A percentile compares a stretch with the other conserved stretches of the same genome.
Evolutionary conservation across 1,140 invertebrate species (phyloP).

Genomic region (Lasioglossum baleicum): DNA sequence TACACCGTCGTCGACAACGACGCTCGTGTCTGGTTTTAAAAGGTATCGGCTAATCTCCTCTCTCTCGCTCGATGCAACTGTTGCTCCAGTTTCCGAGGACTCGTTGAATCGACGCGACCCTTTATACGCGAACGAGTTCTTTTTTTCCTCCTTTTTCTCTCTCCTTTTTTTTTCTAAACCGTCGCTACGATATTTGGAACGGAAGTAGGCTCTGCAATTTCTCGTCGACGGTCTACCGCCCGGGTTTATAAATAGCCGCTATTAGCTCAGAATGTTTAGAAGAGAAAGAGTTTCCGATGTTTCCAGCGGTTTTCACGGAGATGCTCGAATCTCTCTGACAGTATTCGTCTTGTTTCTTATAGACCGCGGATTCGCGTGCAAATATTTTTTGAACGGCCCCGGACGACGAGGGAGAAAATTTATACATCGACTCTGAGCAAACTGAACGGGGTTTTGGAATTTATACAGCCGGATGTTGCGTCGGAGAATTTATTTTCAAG

Average conservation of each 20-base stretch:
- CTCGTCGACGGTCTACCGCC: neutral
- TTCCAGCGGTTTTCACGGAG: no score
- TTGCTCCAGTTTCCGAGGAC: neutral
- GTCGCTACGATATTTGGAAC: neutral
- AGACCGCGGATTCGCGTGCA: no score
- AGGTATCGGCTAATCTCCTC: constrained; percentile 31
- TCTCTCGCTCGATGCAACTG: constrained; percentile 11
- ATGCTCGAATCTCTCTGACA: no score
- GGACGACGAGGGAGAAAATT: no score
- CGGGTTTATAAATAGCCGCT: constrained; percentile 2
- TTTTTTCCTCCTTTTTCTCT: neutral
- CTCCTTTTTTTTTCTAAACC: neutral
- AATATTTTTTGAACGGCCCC: no score
- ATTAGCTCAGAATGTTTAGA: neutral
- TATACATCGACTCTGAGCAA: no score
- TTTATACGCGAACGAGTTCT: no score
- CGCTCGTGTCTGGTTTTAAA: constrained; percentile 8
- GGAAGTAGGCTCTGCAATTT: neutral
- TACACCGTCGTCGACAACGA: neutral
- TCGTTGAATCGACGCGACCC: neutral
- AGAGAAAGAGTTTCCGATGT: neutral
- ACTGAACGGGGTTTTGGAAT: no score
- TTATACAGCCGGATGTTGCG: no score
- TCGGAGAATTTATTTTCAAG: no score
- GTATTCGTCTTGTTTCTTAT: no score